These are phyloP conservation scores for Tenthredo mesomela DNA, from an alignment of 2,888 invertebrate genomes.

Conservation along the genomic window DNA sequence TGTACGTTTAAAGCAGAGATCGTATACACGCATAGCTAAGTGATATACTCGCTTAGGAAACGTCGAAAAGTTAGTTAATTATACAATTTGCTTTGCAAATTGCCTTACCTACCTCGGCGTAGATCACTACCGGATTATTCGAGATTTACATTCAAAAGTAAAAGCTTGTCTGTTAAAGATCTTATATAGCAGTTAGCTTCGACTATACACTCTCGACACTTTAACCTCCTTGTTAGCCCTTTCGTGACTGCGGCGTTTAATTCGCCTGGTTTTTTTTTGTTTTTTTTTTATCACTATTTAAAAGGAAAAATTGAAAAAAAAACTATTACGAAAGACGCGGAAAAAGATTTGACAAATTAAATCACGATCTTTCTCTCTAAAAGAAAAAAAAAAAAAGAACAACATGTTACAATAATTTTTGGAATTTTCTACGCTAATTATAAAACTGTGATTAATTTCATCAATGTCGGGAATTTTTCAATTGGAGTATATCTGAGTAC, in stretches of 20 bases:
- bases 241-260: conserved; percentile 37
- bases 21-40: neutral
- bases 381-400: no score
- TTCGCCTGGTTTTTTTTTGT: neutral
- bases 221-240: conserved; percentile 47
- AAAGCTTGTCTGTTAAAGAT: conserved; percentile 17
- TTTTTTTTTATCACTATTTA: neutral
- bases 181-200: neutral
- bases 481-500: neutral
- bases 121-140: neutral
- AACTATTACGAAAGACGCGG: neutral
- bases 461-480: neutral
- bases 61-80: conserved; percentile 9
- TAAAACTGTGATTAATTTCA: no score
- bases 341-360: neutral
- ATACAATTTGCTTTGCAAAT: conserved; percentile 16
- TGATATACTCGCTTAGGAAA: conserved; percentile 32
- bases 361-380: no score
- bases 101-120: neutral
- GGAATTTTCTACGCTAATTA: no score
- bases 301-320: neutral
- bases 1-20: neutral
- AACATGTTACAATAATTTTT: no score
- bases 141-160: conserved; percentile 48
- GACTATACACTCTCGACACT: conserved; percentile 16